phyloP scores from a whole-genome alignment of 2,888 invertebrate species.

The Drosophila neotestacea region DNA sequence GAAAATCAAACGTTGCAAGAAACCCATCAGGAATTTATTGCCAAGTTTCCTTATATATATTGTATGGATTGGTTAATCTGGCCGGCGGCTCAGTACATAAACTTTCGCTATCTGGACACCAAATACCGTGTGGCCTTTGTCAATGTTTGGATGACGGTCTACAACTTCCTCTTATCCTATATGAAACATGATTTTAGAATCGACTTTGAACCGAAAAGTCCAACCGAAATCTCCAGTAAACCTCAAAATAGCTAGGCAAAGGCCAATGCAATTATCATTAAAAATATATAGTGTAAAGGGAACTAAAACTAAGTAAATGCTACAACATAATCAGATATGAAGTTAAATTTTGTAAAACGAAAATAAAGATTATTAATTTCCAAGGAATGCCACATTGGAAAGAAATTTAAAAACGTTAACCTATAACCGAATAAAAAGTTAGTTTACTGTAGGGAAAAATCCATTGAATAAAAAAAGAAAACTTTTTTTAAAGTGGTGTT shows the following conservation, averaged over 20 bases:
- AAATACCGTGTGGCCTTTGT: conserved; percentile 95
- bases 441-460: too few species aligned
- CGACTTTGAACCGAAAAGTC: conserved; percentile 18
- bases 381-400: too few species aligned
- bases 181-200: conserved; percentile 89
- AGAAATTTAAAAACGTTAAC: too few species aligned
- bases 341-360: too few species aligned
- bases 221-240: not conserved
- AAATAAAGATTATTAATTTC: too few species aligned
- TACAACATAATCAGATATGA: too few species aligned
- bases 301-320: too few species aligned
- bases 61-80: conserved; percentile 95
- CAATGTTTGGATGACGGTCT: conserved; percentile 93
- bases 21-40: conserved; percentile 87
- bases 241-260: too few species aligned
- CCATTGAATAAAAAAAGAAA: too few species aligned
- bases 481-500: too few species aligned
- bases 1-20: conserved; percentile 88
- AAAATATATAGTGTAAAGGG: too few species aligned
- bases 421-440: too few species aligned
- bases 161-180: conserved; percentile 95
- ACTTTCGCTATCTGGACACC: conserved; percentile 93
- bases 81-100: conserved; percentile 96
- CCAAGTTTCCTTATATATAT: conserved; percentile 91
- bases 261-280: not conserved